These are phyloP conservation scores for Amiota communis DNA, from an alignment of 2,888 invertebrate species.

Conservation along the genomic window DNA sequence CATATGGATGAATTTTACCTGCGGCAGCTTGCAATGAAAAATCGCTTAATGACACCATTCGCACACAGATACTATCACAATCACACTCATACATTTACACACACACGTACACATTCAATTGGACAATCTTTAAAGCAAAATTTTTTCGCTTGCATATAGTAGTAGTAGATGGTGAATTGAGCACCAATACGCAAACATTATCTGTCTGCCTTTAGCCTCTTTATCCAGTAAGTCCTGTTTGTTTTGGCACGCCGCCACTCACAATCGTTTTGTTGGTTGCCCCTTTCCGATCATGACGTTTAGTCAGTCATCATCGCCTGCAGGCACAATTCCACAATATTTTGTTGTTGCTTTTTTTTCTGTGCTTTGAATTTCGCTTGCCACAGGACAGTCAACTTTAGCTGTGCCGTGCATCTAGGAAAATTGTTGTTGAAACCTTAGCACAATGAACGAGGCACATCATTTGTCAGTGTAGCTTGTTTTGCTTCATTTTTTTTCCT, in stretches of 20 bases:
- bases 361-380: neutral
- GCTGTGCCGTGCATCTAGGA: neutral
- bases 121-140: neutral
- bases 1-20: slow-evolving; percentile 56
- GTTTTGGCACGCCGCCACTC: slow-evolving; percentile 13
- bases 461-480: slow-evolving; percentile 53
- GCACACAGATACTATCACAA: neutral
- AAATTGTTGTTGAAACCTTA: too few species aligned
- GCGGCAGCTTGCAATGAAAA: slow-evolving; percentile 71
- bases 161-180: neutral
- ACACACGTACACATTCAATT: neutral
- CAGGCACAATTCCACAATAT: slow-evolving; percentile 27
- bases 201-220: neutral
- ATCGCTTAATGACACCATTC: slow-evolving; percentile 69
- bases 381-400: slow-evolving; percentile 30
- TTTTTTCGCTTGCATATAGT: too few species aligned
- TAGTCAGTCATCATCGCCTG: slow-evolving; percentile 15
- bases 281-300: slow-evolving; percentile 1
- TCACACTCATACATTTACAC: neutral
- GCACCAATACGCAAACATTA: slow-evolving; percentile 4
- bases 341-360: slow-evolving; percentile 10
- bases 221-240: neutral
- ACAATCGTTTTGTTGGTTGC: slow-evolving; percentile 4
- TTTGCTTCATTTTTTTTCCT: neutral
- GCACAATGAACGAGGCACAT: slow-evolving; percentile 34